Conservation (phyloP, 1,140 invertebrate genomes). For the Schlechtendalia chinensis region DNA sequence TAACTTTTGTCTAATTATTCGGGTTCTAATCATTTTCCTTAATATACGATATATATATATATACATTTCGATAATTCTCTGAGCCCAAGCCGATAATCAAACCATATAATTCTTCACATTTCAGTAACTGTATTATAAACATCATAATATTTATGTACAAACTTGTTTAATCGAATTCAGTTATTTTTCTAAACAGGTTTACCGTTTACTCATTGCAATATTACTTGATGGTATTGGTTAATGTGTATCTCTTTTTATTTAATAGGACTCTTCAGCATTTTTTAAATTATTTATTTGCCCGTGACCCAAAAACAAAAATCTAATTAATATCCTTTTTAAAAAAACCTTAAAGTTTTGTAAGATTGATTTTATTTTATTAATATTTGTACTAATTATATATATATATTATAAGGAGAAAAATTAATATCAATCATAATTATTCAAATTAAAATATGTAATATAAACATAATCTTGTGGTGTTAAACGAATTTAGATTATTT, state of each 20-base stretch:
- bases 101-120: constrained; percentile 7
- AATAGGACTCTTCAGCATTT: background rate
- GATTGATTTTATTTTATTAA: constrained; percentile 1
- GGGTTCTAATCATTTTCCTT: background rate
- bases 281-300: background rate
- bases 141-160: constrained; percentile 32
- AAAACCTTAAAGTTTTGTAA: background rate
- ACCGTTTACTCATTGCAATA: constrained; percentile 27
- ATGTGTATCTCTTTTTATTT: constrained; percentile 1
- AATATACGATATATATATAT: background rate
- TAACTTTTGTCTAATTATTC: background rate
- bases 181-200: constrained; percentile 37
- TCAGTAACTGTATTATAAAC: background rate
- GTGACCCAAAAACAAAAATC: constrained; percentile 7
- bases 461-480: too few species aligned
- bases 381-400: too few species aligned
- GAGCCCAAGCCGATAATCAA: background rate
- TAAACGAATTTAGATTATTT: too few species aligned
- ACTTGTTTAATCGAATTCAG: constrained; percentile 32
- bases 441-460: too few species aligned
- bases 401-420: background rate
- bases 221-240: constrained; percentile 6
- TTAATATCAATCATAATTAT: too few species aligned
- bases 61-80: too few species aligned
- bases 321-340: constrained; percentile 1